Base-by-base conservation (phyloP, 2,888 invertebrate genomes). In the Rotaria sp. region DNA sequence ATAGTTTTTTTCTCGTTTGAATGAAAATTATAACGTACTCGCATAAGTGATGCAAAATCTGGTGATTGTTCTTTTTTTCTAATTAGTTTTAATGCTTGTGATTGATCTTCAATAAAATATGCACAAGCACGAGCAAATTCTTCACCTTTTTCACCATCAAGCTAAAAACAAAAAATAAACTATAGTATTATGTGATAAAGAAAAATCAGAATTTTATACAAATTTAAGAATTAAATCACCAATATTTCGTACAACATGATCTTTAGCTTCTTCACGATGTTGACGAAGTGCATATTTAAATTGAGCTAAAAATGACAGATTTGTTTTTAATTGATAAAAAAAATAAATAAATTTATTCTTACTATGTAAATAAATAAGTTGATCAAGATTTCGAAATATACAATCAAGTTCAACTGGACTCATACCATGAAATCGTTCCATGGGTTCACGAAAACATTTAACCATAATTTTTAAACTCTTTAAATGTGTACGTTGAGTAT, bases 41-140 rank as follows among this genome's bases (percentile, higher is more conserved):
- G 24, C 75, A 80, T 80, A 26, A 80, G 26, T 45, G 75, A 41
- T 30, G 75, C 75, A 80, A 80, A 80, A 26, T 80, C 75, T 80
- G 75, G 75, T 45, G 75, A 80, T 45, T 80, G 75, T 80, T 80
- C 75, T 30, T 86, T 86, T 30, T 57, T 74, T n/a, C 85, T 85
- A 30, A 86, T 48, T 24, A 86, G 50, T 52, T 86, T 86, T 11
- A 86, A 75, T 26, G 86, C 86, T 80, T 86, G 85, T 35, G 85
- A 55, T 84, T 86, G 86, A 85, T 86, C 85, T 85, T 86, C 85
- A 80, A 85, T 85, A 85, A 86, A 86, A 57, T 85, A 85, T 26
- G 86, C 86, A 85, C 86, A 86, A 38, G 86, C 86, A 11, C 45
- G 38, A 15, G 85, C 85, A 85, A 85, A 86, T 38, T 84, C 41